Percentiles rank a stretch among this genome's conserved stretches.
These are phyloP conservation scores for Condylostylus longicornis DNA, from an alignment of 1,140 invertebrate genomes.

Conservation along the genomic window DNA sequence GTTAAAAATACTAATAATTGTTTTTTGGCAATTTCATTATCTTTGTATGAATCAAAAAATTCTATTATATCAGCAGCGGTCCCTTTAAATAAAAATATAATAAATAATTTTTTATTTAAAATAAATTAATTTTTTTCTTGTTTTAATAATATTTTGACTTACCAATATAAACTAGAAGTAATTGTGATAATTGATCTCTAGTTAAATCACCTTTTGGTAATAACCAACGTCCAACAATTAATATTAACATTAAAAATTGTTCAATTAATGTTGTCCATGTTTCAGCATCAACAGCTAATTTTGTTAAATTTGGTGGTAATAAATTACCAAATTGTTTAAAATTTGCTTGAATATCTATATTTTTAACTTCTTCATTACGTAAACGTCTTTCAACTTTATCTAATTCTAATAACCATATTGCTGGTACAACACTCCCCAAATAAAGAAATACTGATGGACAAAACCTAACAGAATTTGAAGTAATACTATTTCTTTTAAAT, in stretches of 20 bases:
- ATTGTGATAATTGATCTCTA: constrained; percentile 76
- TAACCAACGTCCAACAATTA: constrained; percentile 79
- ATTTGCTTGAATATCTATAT: background rate
- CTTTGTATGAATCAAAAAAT: constrained; percentile 90
- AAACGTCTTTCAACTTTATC: constrained; percentile 56
- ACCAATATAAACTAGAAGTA: constrained; percentile 74
- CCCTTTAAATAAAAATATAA: constrained; percentile 25
- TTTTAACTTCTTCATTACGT: constrained; percentile 1
- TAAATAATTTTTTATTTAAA: background rate
- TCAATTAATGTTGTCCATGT: constrained; percentile 78
- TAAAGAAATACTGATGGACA: constrained; percentile 76
- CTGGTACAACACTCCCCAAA: constrained; percentile 61
- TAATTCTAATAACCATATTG: constrained; percentile 71
- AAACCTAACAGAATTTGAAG: constrained; percentile 43
- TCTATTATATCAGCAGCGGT: constrained; percentile 91
- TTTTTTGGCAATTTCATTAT: constrained; percentile 59
- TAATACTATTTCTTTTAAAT: background rate
- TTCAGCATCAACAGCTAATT: constrained; percentile 47
- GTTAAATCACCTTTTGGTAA: constrained; percentile 79
- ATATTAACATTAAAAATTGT: constrained; percentile 73
- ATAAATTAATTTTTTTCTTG: background rate
- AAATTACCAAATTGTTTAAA: constrained; percentile 3
- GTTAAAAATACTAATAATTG: constrained; percentile 59
- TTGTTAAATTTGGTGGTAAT: no score
- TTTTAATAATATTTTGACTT: constrained; percentile 6